Percentiles rank a stretch among this genome's conserved stretches.
These are phyloP conservation scores for Drosophila pectinifera DNA, from an alignment of 1,140 invertebrate species.

Conservation along the genomic window DNA sequence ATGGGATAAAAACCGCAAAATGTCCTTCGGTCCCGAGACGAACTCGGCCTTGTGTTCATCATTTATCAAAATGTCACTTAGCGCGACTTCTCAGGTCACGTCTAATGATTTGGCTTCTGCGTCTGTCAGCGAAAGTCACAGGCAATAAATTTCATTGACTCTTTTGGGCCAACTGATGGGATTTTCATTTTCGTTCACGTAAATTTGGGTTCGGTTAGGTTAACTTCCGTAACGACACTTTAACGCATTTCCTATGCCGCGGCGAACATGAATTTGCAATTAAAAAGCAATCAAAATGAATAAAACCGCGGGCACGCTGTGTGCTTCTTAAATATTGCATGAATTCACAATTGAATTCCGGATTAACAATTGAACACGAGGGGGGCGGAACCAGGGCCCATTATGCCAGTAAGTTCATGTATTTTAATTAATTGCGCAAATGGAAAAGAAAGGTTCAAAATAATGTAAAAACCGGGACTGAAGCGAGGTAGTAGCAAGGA, in stretches of 20 bases:
- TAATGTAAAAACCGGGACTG: conserved; percentile 5
- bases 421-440: conserved; percentile 54
- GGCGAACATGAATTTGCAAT: conserved; percentile 50
- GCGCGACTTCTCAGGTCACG: conserved; percentile 44
- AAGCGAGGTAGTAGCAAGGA: conserved; percentile 9
- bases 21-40: conserved; percentile 9
- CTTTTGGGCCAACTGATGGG: conserved; percentile 8
- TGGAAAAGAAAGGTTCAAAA: conserved; percentile 16
- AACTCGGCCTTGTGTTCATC: conserved; percentile 27
- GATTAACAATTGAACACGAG: conserved; percentile 17
- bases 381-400: too few relatives aligned
- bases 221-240: conserved; percentile 24
- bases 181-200: not conserved
- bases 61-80: conserved; percentile 77
- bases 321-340: conserved; percentile 28
- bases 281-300: conserved; percentile 55
- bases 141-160: conserved; percentile 32
- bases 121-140: conserved; percentile 40
- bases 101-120: conserved; percentile 49
- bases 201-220: not conserved
- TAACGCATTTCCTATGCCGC: conserved; percentile 14
- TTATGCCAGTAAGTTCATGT: conserved; percentile 25
- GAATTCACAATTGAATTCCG: conserved; percentile 28
- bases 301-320: not conserved
- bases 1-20: conserved; percentile 14